Base-by-base conservation (phyloP, 2,888 invertebrate genomes). In the Minunthozetes semirufus region DNA sequence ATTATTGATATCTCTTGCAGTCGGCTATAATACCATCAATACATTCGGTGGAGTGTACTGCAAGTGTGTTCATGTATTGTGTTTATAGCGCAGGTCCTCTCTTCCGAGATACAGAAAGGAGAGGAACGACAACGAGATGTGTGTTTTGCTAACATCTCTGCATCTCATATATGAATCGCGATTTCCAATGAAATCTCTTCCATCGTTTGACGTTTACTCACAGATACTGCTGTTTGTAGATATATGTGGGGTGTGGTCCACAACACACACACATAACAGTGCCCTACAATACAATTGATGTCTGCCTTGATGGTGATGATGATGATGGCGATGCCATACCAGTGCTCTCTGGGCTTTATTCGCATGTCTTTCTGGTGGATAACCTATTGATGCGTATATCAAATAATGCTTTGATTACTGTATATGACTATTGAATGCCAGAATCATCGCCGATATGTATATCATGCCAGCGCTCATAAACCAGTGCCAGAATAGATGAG, bases 141-240 rank as follows among this genome's bases (percentile, higher is more conserved):
- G 11, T 13, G 33, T 22, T n/a, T 59, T 59, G 38, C n/a, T 11
- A 17, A 38, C 38, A 68, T 42, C 38, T 68, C 68, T 46, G 68
- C 68, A 68, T 68, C 68, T 46, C n/a, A 38, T 38, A 66, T 68
- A 68, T 68, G 42, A 68, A 68, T 68, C 68, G 68, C 46, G 68
- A 68, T 68, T 68, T 68, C 68, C 68, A 68, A 68, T 68, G 42
- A 68, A 42, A 68, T 68, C 61, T 68, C 46, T 68, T 17, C 13
- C 42, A 68, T 68, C 68, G 68, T 22, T 42, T 68, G 68, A 68
- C 68, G 68, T 68, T 4, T 4, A 68, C 42, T 68, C 59, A 46
- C n/a, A 68, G 22, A 46, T 22, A 22, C 25, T 19, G 68, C 19
- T 19, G 29, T 63, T 33, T 68, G 68, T 19, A 22, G 33, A 5